A percentile compares a stretch with the other conserved stretches of the same genome.
These are phyloP conservation scores for Drosophila macrothrix DNA, from an alignment of 2,888 invertebrate species.

Conservation along the genomic window DNA sequence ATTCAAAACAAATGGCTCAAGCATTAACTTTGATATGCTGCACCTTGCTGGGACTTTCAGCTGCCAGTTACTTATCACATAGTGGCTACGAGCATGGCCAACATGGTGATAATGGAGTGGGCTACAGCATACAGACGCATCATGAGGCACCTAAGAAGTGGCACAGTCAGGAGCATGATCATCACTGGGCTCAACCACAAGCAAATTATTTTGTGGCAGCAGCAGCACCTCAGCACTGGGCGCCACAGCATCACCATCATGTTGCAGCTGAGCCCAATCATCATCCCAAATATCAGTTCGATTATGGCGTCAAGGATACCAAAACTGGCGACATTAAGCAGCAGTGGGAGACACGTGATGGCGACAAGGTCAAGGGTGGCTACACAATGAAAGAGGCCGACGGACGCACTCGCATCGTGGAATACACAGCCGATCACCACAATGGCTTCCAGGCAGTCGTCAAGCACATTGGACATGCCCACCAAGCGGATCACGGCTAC, in stretches of 20 bases:
- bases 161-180: conserved; percentile 53
- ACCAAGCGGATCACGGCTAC: conserved; percentile 55
- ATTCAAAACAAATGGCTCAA: conserved; percentile 42
- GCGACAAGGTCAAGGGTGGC: conserved; percentile 86
- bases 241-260: conserved; percentile 63
- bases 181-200: conserved; percentile 72
- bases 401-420: conserved; percentile 86
- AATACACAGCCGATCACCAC: conserved; percentile 86
- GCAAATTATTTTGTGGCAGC: conserved; percentile 54
- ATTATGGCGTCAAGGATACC: conserved; percentile 86
- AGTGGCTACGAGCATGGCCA: conserved; percentile 50
- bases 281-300: conserved; percentile 85
- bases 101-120: conserved; percentile 34
- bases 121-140: conserved; percentile 72
- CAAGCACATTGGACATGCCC: conserved; percentile 85
- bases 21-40: conserved; percentile 49
- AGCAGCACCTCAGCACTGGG: conserved; percentile 46
- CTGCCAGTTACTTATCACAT: conserved; percentile 65
- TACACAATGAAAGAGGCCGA: conserved; percentile 86
- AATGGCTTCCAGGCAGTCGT: conserved; percentile 86
- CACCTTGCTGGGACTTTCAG: conserved; percentile 56
- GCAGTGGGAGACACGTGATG: conserved; percentile 86
- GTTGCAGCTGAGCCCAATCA: conserved; percentile 83
- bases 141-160: conserved; percentile 68
- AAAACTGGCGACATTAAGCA: conserved; percentile 86